phyloP scores from a whole-genome alignment of 1,140 invertebrate species.

The Scylla paramamosain region DNA sequence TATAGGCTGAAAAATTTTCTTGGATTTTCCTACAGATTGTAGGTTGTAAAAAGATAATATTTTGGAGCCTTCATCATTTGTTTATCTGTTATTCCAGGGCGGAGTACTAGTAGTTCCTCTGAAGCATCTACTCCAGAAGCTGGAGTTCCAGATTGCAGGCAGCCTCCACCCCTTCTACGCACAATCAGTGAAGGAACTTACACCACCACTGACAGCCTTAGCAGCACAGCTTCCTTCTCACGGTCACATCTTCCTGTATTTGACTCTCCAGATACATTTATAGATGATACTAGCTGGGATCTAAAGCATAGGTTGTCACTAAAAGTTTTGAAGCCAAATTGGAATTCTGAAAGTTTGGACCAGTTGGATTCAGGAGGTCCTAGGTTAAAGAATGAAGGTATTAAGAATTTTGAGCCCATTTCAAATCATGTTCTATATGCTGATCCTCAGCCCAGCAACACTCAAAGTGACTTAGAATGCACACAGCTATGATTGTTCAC shows the following conservation, averaged over 20 bases:
- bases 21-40: no score
- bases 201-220: slow-evolving; percentile 47
- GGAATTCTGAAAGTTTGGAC: slow-evolving; percentile 26
- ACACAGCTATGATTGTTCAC: slow-evolving; percentile 66
- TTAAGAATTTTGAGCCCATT: slow-evolving; percentile 6
- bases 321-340: slow-evolving; percentile 24
- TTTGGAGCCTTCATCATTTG: no score
- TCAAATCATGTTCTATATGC: slow-evolving; percentile 44
- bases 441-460: slow-evolving; percentile 58
- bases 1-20: no score
- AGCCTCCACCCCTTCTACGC: slow-evolving; percentile 79
- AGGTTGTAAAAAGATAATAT: no score
- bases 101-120: slow-evolving; percentile 83
- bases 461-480: slow-evolving; percentile 56
- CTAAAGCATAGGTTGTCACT: slow-evolving; percentile 35
- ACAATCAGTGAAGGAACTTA: slow-evolving; percentile 81
- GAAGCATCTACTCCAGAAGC: slow-evolving; percentile 83
- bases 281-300: slow-evolving; percentile 50
- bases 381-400: neutral
- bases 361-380: slow-evolving; percentile 26
- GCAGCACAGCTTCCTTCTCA: slow-evolving; percentile 33
- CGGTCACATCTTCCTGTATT: neutral
- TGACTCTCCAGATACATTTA: slow-evolving; percentile 45
- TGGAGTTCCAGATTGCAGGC: slow-evolving; percentile 79
- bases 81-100: slow-evolving; percentile 76